Evolutionary conservation across 2,888 invertebrate genomes (phyloP), one percentile per base, ranked within the genome.

Genomic region (Nasonovia ribisnigri): DNA sequence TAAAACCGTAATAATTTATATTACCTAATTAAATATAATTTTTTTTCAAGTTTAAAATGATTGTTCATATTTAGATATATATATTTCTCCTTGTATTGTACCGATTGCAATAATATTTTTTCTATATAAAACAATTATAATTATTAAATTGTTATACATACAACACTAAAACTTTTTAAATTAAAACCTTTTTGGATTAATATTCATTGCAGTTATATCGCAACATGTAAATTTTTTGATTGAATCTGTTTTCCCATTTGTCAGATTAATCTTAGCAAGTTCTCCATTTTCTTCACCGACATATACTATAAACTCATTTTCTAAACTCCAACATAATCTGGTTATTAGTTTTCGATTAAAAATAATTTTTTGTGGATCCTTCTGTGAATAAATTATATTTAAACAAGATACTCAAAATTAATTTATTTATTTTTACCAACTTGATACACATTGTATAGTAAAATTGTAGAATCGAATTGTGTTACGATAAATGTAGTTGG

Each of bases 21-120:
- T 29, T 29, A 89, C 26, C 26, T n/a, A 60, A 77, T 51, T 26
- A 5, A 43, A n/a, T n/a, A n/a, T n/a, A n/a, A n/a, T n/a, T 90
- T 90, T 90, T 90, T 91, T 77, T 90, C 77, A 90, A 90, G 36
- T 48, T 26, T 46, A n/a, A 90, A 43, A 26, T 67, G 24, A 6
- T 84, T 91, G 67, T 57, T 92, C 60, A 88, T 67, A 92, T 60
- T 88, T 88, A 92, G 29, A 42, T 92, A 92, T 29, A 67, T 42
- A 88, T n/a, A 92, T 88, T 42, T 88, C 77, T 54, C 67, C 88
- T 20, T 77, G 20, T 36, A 51, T 51, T 54, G 88, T 84, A 88
- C 92, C 77, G 20, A 92, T 88, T 57, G 84, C 92, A 77, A 92
- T 92, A 60, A 88, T 92, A 36, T 51, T 51, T 92, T 92, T 92